Evolutionary conservation across 92 coral and sea anemone genomes (phyloP).

Genomic region (Virgularia gustaviana): DNA sequence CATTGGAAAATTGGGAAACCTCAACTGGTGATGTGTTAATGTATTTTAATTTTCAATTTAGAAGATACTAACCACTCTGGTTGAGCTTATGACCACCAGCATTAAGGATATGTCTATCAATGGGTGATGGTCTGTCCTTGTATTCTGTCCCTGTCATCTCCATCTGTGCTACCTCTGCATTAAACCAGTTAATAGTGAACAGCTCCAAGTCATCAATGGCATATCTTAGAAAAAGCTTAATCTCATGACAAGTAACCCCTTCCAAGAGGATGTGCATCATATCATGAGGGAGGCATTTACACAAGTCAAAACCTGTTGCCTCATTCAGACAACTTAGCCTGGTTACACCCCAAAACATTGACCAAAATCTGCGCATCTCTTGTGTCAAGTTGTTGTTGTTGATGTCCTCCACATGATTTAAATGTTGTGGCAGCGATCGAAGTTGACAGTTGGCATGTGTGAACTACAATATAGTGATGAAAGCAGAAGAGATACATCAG

Average conservation of each 20-base stretch:
- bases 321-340: background rate
- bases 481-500: too few species aligned
- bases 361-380: too few species aligned
- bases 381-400: too few species aligned
- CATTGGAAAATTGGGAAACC: background rate
- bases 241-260: background rate
- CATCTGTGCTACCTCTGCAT: background rate
- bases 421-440: too few species aligned
- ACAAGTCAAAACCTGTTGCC: background rate
- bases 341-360: background rate
- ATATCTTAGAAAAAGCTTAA: background rate
- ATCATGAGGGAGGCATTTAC: background rate
- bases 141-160: background rate
- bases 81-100: background rate
- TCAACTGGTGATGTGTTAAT: background rate
- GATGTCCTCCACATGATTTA: too few species aligned
- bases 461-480: too few species aligned
- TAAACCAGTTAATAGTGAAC: background rate
- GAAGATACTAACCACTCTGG: background rate
- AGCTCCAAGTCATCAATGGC: background rate
- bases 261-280: background rate
- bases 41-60: background rate
- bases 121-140: background rate
- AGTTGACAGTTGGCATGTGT: too few species aligned
- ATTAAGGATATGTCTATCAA: background rate